Evolutionary conservation across 2,888 invertebrate species (phyloP).

Genomic region (Drosophila vallismaia): DNA sequence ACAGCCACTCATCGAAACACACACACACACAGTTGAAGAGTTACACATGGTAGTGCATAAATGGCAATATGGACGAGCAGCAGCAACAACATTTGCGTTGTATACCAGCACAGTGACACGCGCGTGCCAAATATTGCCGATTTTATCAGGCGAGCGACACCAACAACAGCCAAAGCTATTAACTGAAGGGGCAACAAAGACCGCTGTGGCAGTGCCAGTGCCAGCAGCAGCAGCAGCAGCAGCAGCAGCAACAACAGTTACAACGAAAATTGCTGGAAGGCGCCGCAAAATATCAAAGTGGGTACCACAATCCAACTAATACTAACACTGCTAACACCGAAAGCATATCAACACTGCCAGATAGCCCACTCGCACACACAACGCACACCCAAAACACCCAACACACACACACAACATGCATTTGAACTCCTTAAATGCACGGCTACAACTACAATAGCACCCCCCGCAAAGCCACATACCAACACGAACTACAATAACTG

Average conservation of each 20-base stretch:
- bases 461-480: slow-evolving; percentile 22
- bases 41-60: slow-evolving; percentile 67
- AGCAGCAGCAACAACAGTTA: slow-evolving; percentile 39
- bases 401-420: background rate
- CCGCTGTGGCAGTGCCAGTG: background rate
- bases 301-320: slow-evolving; percentile 44
- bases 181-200: slow-evolving; percentile 34
- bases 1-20: background rate
- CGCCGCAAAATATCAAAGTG: slow-evolving; percentile 67
- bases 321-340: slow-evolving; percentile 9
- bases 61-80: slow-evolving; percentile 74
- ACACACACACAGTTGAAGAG: slow-evolving; percentile 3
- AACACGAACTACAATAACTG: slow-evolving; percentile 37
- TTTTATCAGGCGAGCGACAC: slow-evolving; percentile 53
- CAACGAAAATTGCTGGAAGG: slow-evolving; percentile 62
- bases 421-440: background rate
- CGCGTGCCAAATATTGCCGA: slow-evolving; percentile 75
- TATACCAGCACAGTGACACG: slow-evolving; percentile 59
- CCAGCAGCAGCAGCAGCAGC: slow-evolving; percentile 22
- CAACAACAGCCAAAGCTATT: slow-evolving; percentile 43
- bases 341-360: slow-evolving; percentile 15
- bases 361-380: slow-evolving; percentile 8
- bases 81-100: slow-evolving; percentile 46
- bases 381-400: background rate
- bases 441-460: slow-evolving; percentile 3